Percentiles rank a stretch among this genome's conserved stretches.
phyloP scores from a whole-genome alignment of 2,888 invertebrate species.

The Creontiades dilutus region DNA sequence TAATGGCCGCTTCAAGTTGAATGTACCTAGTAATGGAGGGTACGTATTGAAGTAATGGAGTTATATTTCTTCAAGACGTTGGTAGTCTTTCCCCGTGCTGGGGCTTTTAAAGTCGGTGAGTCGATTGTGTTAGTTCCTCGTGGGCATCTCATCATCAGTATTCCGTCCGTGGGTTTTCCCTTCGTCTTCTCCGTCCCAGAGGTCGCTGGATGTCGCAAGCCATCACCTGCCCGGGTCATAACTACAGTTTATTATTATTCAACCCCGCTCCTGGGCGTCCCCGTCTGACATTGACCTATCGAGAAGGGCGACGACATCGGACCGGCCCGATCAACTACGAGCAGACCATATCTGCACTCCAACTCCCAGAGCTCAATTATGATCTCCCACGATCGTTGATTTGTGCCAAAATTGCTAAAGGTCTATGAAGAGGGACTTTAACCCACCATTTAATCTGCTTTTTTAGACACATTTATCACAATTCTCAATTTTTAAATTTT shows the following conservation, averaged over 20 bases:
- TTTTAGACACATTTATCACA: too few species aligned
- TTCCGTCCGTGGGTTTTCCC: not conserved
- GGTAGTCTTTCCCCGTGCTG: too few species aligned
- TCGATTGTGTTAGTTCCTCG: not conserved
- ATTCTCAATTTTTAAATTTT: too few species aligned
- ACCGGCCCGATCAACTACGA: not conserved
- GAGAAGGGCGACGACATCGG: not conserved
- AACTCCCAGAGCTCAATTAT: too few species aligned
- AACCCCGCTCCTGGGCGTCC: not conserved
- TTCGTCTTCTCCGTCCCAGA: not conserved
- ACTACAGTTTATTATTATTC: conserved; percentile 2
- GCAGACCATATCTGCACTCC: not conserved
- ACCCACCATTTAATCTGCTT: too few species aligned
- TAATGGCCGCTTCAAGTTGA: too few species aligned
- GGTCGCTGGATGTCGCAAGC: not conserved
- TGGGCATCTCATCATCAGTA: not conserved
- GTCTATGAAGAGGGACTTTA: too few species aligned
- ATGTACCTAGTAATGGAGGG: too few species aligned
- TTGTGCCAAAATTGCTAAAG: too few species aligned
- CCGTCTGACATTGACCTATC: conserved; percentile 19
- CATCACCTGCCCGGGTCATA: not conserved
- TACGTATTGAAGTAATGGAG: too few species aligned
- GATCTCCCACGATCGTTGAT: too few species aligned
- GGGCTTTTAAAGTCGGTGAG: not conserved
- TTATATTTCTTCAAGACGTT: too few species aligned